phyloP scores from a whole-genome alignment of 2,797 vertebrate species.

The Gadopsis marmoratus region DNA sequence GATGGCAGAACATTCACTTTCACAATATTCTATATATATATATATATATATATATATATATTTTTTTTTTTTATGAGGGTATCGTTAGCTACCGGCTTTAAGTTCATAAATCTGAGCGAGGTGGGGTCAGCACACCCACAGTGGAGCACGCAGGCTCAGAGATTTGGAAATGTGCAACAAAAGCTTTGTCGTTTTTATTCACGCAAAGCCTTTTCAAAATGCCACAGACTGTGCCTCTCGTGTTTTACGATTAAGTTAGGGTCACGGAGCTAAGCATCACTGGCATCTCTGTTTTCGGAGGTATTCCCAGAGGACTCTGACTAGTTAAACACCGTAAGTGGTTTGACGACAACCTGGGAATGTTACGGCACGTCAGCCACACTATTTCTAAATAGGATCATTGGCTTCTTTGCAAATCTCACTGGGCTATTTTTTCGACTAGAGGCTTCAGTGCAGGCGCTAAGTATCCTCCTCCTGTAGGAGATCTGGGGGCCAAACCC shows the following conservation, averaged over 20 bases:
- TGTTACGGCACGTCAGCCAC: background rate
- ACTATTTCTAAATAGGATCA: background rate
- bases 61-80: background rate
- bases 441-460: background rate
- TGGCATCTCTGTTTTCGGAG: background rate
- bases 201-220: background rate
- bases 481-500: background rate
- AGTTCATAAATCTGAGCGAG: conserved; percentile 43
- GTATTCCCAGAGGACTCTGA: background rate
- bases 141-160: background rate
- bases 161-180: background rate
- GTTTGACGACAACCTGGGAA: background rate
- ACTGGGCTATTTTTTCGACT: background rate
- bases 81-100: conserved; percentile 10
- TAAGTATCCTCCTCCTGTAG: background rate
- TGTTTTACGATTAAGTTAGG: too few species aligned
- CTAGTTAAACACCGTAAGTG: background rate
- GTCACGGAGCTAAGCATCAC: background rate
- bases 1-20: background rate
- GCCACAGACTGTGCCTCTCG: background rate
- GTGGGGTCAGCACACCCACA: background rate
- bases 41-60: too few species aligned
- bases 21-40: background rate
- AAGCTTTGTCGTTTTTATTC: background rate
- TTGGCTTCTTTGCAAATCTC: background rate